Evolutionary conservation across 2,888 invertebrate species (phyloP).

Genomic region (Kuschelorhynchus macadamiae): DNA sequence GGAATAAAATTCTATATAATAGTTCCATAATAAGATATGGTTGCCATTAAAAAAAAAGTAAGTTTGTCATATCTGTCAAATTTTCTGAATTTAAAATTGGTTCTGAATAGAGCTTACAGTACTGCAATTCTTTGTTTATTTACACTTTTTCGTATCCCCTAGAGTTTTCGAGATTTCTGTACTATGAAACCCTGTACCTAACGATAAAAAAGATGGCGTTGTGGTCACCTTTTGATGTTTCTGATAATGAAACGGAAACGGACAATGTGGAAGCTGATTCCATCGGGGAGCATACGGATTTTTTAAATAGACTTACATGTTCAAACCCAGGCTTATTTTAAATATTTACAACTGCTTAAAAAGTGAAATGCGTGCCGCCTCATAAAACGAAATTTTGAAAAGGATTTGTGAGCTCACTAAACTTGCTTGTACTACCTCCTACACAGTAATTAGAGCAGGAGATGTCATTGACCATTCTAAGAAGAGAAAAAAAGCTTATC

Average conservation of each 20-base stretch:
- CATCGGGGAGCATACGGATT: not conserved
- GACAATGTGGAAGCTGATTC: not conserved
- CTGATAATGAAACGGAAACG: not conserved
- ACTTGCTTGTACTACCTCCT: not conserved
- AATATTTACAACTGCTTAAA: not conserved
- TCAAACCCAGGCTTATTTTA: not conserved
- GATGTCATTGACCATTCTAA: not conserved
- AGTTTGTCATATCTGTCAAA: too few species aligned
- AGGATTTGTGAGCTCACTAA: slow-evolving; percentile 12
- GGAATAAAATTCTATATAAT: too few species aligned
- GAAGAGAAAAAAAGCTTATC: not conserved
- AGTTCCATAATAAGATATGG: too few species aligned
- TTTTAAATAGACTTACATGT: slow-evolving; percentile 3
- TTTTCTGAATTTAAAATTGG: too few species aligned
- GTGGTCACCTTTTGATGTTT: not conserved
- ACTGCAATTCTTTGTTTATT: too few species aligned
- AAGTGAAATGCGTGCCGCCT: not conserved
- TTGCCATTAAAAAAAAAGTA: too few species aligned
- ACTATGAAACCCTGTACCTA: too few species aligned
- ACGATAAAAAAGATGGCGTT: slow-evolving; percentile 7
- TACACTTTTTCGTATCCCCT: too few species aligned
- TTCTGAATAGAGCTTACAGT: too few species aligned
- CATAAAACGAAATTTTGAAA: not conserved
- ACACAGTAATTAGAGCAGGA: not conserved
- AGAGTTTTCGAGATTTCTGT: too few species aligned